phyloP scores from a whole-genome alignment of 2,888 invertebrate species.

The Megaustenia siamemsis region DNA sequence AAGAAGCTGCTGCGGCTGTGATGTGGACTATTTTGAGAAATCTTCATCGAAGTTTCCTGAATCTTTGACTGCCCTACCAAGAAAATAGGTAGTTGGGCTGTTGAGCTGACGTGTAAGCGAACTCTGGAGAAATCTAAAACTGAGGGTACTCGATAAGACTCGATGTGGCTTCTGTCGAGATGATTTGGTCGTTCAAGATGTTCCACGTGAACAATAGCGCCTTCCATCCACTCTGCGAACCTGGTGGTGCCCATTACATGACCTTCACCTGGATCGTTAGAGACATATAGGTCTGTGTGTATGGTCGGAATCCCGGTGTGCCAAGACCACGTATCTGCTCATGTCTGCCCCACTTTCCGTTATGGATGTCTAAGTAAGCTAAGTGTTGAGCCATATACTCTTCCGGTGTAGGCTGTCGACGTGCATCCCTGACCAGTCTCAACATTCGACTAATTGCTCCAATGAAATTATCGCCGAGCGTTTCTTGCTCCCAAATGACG shows the following conservation, averaged over 20 bases:
- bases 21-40: constrained; percentile 64
- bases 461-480: constrained; percentile 54
- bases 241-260: constrained; percentile 68
- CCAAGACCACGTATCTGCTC: constrained; percentile 58
- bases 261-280: constrained; percentile 68
- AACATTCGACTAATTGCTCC: constrained; percentile 58
- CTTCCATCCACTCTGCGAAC: constrained; percentile 66
- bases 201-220: constrained; percentile 68
- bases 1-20: constrained; percentile 64
- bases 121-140: constrained; percentile 64
- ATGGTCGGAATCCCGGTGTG: constrained; percentile 64
- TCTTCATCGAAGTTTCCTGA: constrained; percentile 66
- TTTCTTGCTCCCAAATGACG: constrained; percentile 59
- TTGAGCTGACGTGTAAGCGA: constrained; percentile 64
- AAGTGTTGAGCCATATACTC: constrained; percentile 62
- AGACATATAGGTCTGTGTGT: constrained; percentile 68
- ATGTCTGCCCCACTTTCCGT: constrained; percentile 52
- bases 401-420: constrained; percentile 59
- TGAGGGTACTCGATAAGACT: constrained; percentile 68
- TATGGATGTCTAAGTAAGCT: constrained; percentile 57
- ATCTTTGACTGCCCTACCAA: constrained; percentile 64
- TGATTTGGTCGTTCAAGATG: constrained; percentile 65
- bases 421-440: constrained; percentile 56
- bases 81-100: constrained; percentile 66
- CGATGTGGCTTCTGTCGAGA: constrained; percentile 62